Evolutionary conservation across 2,888 invertebrate genomes (phyloP), one percentile per base, ranked within the genome.

Genomic region (Conops quadrifasciatus): DNA sequence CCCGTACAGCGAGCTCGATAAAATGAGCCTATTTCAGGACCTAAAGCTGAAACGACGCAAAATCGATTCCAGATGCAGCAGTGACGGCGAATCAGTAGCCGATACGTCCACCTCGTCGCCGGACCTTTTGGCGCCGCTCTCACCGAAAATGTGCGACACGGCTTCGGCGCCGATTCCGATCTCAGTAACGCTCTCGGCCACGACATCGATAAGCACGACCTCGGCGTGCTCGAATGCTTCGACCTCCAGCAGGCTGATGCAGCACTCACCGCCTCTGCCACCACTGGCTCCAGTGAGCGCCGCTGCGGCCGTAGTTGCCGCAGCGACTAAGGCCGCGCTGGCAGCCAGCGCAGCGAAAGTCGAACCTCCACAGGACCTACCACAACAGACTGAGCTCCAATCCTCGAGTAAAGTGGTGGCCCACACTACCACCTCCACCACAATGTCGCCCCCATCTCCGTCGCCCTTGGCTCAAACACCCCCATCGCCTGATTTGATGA

Each of bases 11-110:
- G 94, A 95, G 92, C 93, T 94, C 91, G 94, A 94, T 94, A 95
- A 94, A 90, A 96, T 96, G 96, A 96, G 96, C 94, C 94, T 96
- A 89, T 96, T 96, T 91, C 96, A 96, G 92, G 96, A 96, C 91
- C 93, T 96, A 90, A 97, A 97, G 90, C 90, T 97, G 88, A 97
- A 97, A 91, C 92, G 96, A 90, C 94, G 96, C 90, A 95, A 97
- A 91, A 94, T 96, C 88, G 95, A 96, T 90, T 96, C 96, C 88
- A 91, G 96, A 89, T 94, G 96, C 90, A 95, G 95, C 88, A 95
- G 95, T 88, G 96, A 96, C 92, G 96, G 95, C 92, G 95, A 95
- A 89, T 95, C 94, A 86, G 93, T 94, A 88, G 94, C 94, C 86
- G 95, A 95, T 88, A 94, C 95, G 86, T 94, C 94, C 87, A 94